Percentiles rank a stretch among this genome's conserved stretches.
phyloP scores from a whole-genome alignment of 37 sponge, comb jelly and placozoan genomes.

The Diacarnus erythraeanus region DNA sequence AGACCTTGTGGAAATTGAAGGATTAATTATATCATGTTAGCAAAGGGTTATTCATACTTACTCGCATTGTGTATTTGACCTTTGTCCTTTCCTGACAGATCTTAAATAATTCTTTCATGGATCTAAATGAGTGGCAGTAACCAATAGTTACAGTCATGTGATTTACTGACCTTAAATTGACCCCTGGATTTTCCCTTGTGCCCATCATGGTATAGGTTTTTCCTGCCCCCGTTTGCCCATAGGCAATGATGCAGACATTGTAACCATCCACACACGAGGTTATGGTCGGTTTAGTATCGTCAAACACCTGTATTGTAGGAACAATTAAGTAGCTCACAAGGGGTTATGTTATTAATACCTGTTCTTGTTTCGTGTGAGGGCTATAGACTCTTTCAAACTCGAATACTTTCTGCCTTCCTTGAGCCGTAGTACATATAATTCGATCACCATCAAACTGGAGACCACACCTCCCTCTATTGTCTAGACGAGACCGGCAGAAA shows the following conservation, averaged over 20 bases:
- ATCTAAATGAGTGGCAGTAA: too few species aligned
- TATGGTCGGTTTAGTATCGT: conserved; percentile 75
- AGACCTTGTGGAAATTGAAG: conserved; percentile 43
- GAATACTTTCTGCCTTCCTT: conserved; percentile 65
- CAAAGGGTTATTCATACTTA: conserved; percentile 22
- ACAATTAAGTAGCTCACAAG: background rate
- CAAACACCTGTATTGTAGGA: conserved; percentile 59
- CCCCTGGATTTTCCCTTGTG: conserved; percentile 52
- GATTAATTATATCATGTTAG: background rate
- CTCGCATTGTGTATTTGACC: conserved; percentile 63
- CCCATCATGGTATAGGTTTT: conserved; percentile 95
- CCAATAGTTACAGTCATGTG: background rate
- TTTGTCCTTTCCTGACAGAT: conserved; percentile 54
- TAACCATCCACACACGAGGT: conserved; percentile 84
- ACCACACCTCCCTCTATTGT: conserved; percentile 33
- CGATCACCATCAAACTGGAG: conserved; percentile 42
- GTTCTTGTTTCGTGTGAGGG: conserved; percentile 68
- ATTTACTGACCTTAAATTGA: conserved; percentile 66
- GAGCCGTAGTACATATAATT: conserved; percentile 33
- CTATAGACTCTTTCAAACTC: conserved; percentile 80
- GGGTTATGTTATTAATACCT: conserved; percentile 21
- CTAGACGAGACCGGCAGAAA: conserved; percentile 83
- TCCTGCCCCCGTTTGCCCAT: conserved; percentile 84
- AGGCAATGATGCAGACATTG: conserved; percentile 87
- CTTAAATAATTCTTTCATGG: conserved; percentile 75